Evolutionary conservation across 1,140 invertebrate species (phyloP).

Genomic region (Anastrepha ludens): DNA sequence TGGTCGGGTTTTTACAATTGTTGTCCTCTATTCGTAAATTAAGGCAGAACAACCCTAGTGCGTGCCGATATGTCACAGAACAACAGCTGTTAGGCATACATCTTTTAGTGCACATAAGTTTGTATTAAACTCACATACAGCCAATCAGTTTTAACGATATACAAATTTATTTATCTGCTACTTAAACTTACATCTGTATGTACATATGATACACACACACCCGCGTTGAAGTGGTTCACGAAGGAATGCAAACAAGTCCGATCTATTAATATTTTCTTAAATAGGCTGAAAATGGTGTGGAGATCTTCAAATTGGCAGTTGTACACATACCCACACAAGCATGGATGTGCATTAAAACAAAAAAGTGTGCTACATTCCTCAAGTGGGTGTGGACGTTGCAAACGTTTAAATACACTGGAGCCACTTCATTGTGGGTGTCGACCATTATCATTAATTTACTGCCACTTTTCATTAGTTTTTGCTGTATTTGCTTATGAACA

Average conservation of each 20-base stretch:
- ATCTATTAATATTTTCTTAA: constrained; percentile 5
- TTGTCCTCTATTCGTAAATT: too few relatives aligned
- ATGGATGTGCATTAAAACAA: not conserved
- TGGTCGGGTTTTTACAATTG: too few relatives aligned
- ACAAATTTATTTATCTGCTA: not conserved
- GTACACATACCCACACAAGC: not conserved
- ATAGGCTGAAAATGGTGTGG: not conserved
- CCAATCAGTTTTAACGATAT: constrained; percentile 22
- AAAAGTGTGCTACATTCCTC: not conserved
- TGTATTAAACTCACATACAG: not conserved
- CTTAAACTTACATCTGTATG: not conserved
- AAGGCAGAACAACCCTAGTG: too few relatives aligned
- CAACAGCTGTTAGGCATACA: constrained; percentile 20
- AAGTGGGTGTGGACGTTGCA: constrained; percentile 41
- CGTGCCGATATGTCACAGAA: constrained; percentile 6
- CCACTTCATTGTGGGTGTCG: constrained; percentile 45
- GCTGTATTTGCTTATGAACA: not conserved
- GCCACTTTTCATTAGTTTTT: constrained; percentile 40
- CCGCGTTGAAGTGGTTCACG: not conserved
- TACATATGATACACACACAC: not conserved
- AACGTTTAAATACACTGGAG: not conserved
- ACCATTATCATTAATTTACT: constrained; percentile 32
- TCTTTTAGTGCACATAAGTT: not conserved
- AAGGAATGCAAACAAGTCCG: not conserved
- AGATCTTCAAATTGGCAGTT: not conserved